phyloP scores from a whole-genome alignment of 2,113 vertebrate species.

The Pterocles burchelli region DNA sequence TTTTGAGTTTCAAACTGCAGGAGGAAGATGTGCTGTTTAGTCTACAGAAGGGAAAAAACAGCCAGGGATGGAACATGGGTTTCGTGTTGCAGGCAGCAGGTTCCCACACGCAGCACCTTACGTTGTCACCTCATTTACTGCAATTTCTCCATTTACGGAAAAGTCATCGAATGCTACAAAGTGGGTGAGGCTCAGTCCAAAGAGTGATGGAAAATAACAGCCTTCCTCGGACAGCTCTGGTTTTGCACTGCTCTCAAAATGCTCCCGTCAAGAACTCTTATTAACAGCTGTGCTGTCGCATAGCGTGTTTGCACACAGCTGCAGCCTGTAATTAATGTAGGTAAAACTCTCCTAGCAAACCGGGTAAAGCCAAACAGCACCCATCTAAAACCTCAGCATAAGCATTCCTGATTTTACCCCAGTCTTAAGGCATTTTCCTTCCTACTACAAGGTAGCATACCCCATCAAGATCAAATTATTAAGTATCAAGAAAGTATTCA shows the following conservation, averaged over 20 bases:
- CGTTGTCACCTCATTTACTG: neutral
- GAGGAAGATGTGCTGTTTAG: neutral
- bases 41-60: neutral
- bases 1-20: neutral
- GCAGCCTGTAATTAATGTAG: neutral
- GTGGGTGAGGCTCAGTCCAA: neutral
- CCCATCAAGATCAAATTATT: neutral
- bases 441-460: neutral
- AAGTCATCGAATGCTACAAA: neutral
- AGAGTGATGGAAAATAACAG: neutral
- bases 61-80: neutral
- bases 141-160: neutral
- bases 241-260: neutral
- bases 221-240: neutral
- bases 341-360: neutral
- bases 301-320: neutral
- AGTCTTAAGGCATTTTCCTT: neutral
- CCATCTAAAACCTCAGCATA: neutral
- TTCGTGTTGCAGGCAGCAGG: neutral
- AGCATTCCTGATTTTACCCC: neutral
- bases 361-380: neutral
- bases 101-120: neutral
- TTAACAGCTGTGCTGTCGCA: neutral
- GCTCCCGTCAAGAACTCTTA: rapidly evolving
- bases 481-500: neutral